Percentiles rank a stretch among this genome's conserved stretches.
Evolutionary conservation across 2,113 vertebrate genomes (phyloP).

Genomic region (Brachyistius frenatus): DNA sequence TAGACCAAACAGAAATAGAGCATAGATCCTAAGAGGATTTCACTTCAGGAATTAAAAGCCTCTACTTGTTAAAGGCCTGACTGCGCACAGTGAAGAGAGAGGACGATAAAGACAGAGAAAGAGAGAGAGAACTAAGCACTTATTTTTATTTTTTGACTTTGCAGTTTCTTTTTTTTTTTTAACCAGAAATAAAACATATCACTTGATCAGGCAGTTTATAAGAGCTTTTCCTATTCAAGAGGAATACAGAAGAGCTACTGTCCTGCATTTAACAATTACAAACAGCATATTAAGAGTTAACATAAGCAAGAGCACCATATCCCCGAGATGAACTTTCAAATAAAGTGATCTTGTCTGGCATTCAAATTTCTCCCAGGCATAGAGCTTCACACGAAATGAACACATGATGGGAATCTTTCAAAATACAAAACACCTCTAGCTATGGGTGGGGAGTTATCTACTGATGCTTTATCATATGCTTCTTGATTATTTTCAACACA

Average conservation of each 20-base stretch:
- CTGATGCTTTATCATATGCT: slow-evolving; percentile 59
- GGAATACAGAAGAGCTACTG: slow-evolving; percentile 12
- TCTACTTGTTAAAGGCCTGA: slow-evolving; percentile 79
- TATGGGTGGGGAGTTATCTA: slow-evolving; percentile 38
- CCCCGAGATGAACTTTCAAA: slow-evolving; percentile 50
- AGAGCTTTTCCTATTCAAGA: slow-evolving; percentile 7
- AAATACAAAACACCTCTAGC: slow-evolving; percentile 54
- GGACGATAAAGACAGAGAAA: slow-evolving; percentile 12
- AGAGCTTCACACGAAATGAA: slow-evolving; percentile 50
- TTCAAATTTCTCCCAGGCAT: slow-evolving; percentile 54
- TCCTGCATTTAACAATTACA: not conserved
- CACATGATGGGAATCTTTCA: slow-evolving; percentile 57
- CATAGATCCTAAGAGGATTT: slow-evolving; percentile 94
- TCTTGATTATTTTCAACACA: slow-evolving; percentile 39
- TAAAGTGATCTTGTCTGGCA: slow-evolving; percentile 51
- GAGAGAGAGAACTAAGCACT: not conserved
- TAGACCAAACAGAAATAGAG: slow-evolving; percentile 90
- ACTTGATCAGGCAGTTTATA: slow-evolving; percentile 9
- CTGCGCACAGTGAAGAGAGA: slow-evolving; percentile 63
- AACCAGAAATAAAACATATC: slow-evolving; percentile 15
- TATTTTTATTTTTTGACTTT: not conserved
- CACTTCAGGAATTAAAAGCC: slow-evolving; percentile 87
- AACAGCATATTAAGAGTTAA: slow-evolving; percentile 54
- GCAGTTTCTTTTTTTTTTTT: not conserved
- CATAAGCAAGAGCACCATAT: slow-evolving; percentile 10